phyloP scores from a whole-genome alignment of 2,113 vertebrate genomes.

The Poeciliopsis turrubarensis region DNA sequence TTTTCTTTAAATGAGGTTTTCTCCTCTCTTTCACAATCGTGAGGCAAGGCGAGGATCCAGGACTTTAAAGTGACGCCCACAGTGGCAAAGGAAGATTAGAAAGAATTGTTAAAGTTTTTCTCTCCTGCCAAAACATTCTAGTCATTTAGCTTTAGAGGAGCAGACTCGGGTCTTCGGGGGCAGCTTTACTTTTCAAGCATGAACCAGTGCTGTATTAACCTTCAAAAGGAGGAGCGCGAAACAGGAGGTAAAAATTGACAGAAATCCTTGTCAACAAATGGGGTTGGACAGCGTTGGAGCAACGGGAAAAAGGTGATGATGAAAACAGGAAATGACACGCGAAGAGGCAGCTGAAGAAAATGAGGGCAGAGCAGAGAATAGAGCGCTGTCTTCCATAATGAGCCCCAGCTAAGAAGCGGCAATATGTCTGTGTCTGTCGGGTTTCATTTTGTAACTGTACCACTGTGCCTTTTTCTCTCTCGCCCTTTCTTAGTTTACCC shows the following conservation, averaged over 20 bases:
- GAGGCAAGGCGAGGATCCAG: conserved; percentile 22
- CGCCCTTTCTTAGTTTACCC: conserved; percentile 6
- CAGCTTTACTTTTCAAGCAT: conserved; percentile 29
- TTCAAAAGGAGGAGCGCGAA: conserved; percentile 24
- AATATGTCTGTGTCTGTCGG: conserved; percentile 33
- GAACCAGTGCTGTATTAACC: conserved; percentile 27
- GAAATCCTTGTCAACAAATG: conserved; percentile 30
- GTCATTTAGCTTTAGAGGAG: conserved; percentile 21
- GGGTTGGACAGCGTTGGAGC: conserved; percentile 19
- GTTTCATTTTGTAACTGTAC: conserved; percentile 56
- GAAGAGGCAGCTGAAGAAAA: conserved; percentile 23
- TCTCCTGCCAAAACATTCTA: conserved; percentile 20
- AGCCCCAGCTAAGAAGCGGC: conserved; percentile 62
- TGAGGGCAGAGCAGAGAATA: conserved; percentile 28
- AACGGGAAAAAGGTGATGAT: conserved; percentile 51
- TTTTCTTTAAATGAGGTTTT: conserved; percentile 49
- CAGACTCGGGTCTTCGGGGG: conserved; percentile 30
- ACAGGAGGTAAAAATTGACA: conserved; percentile 4
- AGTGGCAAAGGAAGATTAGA: conserved; percentile 43
- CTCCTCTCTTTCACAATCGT: conserved; percentile 11
- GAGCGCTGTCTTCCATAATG: conserved; percentile 63
- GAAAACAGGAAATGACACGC: conserved; percentile 57
- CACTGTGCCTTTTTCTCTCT: conserved; percentile 21
- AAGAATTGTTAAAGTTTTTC: conserved; percentile 17
- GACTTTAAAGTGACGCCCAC: conserved; percentile 44